A percentile compares a stretch with the other conserved stretches of the same genome.
Evolutionary conservation across 2,797 vertebrate species (phyloP).

Genomic region (Liparis tanakae): DNA sequence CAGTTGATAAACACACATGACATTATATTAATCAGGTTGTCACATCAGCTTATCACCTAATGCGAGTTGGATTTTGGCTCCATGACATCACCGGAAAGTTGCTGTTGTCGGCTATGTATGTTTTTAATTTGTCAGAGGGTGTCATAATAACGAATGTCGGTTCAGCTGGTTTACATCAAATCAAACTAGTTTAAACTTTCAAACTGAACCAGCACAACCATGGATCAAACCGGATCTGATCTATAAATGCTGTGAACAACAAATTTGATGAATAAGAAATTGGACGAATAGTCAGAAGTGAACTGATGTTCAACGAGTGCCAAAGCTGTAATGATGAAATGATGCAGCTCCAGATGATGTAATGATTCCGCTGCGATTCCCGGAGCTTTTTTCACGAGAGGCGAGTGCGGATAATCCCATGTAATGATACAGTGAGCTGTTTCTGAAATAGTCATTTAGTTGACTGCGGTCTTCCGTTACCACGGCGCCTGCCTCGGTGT

Average conservation of each 20-base stretch:
- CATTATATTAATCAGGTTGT: neutral
- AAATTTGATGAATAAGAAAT: conserved; percentile 2
- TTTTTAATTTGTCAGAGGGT: neutral
- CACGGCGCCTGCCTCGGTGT: too few species aligned
- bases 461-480: too few species aligned
- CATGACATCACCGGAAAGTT: neutral
- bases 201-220: neutral
- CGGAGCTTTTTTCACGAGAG: too few species aligned
- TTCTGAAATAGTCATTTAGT: too few species aligned
- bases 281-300: conserved; percentile 10
- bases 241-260: conserved; percentile 1
- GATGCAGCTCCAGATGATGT: too few species aligned
- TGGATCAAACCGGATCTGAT: neutral
- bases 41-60: neutral
- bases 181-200: neutral
- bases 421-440: too few species aligned
- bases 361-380: too few species aligned
- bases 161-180: neutral
- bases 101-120: neutral
- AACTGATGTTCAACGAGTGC: conserved; percentile 25
- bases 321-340: neutral
- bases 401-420: too few species aligned
- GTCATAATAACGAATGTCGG: neutral
- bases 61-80: neutral
- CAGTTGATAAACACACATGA: neutral